Conservation (phyloP, 2,113 vertebrate genomes). For the Dipodomys ordii region DNA sequence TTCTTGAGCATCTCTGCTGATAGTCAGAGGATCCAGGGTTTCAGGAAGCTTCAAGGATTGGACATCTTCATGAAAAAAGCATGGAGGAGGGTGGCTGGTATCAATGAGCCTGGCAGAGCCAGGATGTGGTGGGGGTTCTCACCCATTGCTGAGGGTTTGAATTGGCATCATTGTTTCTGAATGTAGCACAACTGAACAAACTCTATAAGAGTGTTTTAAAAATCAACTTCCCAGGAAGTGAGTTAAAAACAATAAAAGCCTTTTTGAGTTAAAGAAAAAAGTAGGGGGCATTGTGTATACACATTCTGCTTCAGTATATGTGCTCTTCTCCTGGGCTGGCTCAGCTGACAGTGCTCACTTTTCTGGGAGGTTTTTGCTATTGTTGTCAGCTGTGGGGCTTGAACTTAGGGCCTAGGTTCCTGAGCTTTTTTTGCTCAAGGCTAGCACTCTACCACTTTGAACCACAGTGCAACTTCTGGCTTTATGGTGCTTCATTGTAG, state of each 20-base stretch:
- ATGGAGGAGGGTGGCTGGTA: background rate
- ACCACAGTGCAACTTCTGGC: too few relatives aligned
- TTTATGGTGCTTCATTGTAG: too few relatives aligned
- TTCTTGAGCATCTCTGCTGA: background rate
- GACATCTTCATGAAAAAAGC: background rate
- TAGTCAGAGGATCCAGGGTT: background rate
- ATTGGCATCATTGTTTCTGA: conserved; percentile 13
- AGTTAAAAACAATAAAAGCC: conserved; percentile 80
- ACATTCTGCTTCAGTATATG: background rate
- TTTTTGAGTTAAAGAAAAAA: conserved; percentile 65
- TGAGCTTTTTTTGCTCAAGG: too few relatives aligned
- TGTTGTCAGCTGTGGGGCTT: too few relatives aligned
- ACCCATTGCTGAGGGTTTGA: background rate
- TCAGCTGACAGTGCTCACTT: background rate
- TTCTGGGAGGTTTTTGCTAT: background rate
- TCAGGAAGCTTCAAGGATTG: background rate
- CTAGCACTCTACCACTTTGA: too few relatives aligned
- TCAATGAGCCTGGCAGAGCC: background rate
- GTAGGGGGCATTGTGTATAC: background rate
- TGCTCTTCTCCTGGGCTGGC: background rate
- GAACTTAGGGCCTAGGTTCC: too few relatives aligned
- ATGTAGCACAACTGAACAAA: conserved; percentile 65
- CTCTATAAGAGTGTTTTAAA: conserved; percentile 74
- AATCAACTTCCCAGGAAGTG: conserved; percentile 82
- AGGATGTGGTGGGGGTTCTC: background rate